phyloP scores from a whole-genome alignment of 2,797 vertebrate genomes.

The Danio tinwini region DNA sequence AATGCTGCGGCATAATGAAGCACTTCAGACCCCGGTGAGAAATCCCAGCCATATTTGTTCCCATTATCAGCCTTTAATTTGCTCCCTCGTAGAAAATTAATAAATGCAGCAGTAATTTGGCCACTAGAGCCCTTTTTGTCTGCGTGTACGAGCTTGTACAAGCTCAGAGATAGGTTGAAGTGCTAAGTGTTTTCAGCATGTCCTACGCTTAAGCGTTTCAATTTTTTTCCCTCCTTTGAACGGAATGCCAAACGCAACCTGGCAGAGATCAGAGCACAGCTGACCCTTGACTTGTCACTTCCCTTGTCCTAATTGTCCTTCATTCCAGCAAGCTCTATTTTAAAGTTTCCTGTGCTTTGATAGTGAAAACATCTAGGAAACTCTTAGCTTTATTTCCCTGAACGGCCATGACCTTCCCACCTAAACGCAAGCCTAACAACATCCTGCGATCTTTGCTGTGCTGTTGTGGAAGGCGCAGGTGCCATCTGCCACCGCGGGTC shows the following conservation, averaged over 20 bases:
- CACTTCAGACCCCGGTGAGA: conserved; percentile 69
- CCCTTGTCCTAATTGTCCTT: conserved; percentile 45
- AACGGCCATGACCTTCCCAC: conserved; percentile 6
- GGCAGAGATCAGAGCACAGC: conserved; percentile 48
- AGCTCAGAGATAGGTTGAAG: conserved; percentile 55
- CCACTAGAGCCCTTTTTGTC: conserved; percentile 71
- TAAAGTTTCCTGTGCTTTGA: conserved; percentile 55
- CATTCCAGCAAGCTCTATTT: conserved; percentile 43
- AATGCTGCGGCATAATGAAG: conserved; percentile 68
- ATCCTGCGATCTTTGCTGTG: neutral
- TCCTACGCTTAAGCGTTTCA: neutral
- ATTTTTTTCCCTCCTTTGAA: conserved; percentile 17
- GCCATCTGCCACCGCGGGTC: neutral
- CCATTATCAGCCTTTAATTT: conserved; percentile 81
- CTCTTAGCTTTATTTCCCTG: conserved; percentile 1
- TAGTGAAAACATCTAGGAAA: conserved; percentile 46
- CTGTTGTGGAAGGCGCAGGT: conserved; percentile 3
- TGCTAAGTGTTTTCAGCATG: conserved; percentile 3
- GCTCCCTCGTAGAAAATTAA: conserved; percentile 76
- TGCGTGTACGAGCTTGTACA: conserved; percentile 25
- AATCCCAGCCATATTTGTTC: conserved; percentile 75
- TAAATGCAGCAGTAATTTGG: conserved; percentile 80
- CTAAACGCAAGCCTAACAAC: neutral
- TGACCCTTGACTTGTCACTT: conserved; percentile 40
- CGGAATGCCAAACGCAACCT: conserved; percentile 41